Base-by-base conservation (phyloP, 2,797 vertebrate species). In the Enteromius trimaculatus region DNA sequence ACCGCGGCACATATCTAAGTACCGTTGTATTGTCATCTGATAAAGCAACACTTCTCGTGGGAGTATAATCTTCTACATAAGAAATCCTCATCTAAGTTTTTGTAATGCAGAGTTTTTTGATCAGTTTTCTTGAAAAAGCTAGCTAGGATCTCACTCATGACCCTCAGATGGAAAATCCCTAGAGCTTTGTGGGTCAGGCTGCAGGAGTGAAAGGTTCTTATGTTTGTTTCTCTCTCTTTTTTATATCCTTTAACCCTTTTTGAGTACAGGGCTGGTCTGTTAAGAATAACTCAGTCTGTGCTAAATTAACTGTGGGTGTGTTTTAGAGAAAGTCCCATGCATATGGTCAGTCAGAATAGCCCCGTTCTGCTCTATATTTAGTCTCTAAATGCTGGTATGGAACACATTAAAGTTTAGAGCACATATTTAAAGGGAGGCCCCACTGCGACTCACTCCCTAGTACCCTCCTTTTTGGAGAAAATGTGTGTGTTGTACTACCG, bases 361-460 rank as follows among this genome's bases (percentile, higher is more conserved):
- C 51, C 26, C 23, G 5, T 44, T 60, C 39, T 77, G 74, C 74
- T 77, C 64, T 83, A 83, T 47, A 77, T 83, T 70, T 83, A 77
- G 74, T 60, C 21, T 77, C 13, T 83, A 77, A 83, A 77, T 83
- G 64, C 74, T 60, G 51, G 65, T 70, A 49, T 77, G 81, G 39
- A 77, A 77, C 62, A 77, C 65, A 70, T 77, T 83, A 83, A 83
- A 83, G 81, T 83, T 83, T 77, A 70, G 75, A 83, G 81, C 39
- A 77, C 74, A 26, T 83, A 70, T 77, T 83, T 83, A 83, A 77
- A 77, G 49, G 19, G 74, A 83, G 81, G 62, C 58, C 72, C 72
- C 37, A 42, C 62, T 77, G 23, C 1, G 62, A 75, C 75, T 51
- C 75, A 69, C 81, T 83, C 74, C 81, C 81, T 70, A 21, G 31